Conservation (phyloP, 2,888 invertebrate species). For the Metallyticus violacea region DNA sequence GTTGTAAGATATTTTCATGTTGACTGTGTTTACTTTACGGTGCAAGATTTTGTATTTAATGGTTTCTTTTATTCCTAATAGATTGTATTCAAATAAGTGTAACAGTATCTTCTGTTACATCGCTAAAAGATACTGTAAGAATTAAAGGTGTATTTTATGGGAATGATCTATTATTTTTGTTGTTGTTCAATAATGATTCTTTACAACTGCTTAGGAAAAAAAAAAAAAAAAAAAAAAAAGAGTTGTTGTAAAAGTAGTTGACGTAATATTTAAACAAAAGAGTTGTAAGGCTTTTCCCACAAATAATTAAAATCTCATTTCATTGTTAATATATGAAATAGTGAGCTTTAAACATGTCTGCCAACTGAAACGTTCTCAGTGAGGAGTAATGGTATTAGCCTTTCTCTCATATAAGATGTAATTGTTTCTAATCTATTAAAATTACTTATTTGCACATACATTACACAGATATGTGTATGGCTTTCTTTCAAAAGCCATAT, state of each 20-base stretch:
- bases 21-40: slow-evolving; percentile 8
- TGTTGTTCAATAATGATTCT: slow-evolving; percentile 10
- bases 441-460: neutral
- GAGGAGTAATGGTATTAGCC: neutral
- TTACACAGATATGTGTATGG: neutral
- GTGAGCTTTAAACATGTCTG: slow-evolving; percentile 8
- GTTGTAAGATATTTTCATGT: slow-evolving; percentile 23
- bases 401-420: neutral
- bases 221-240: too few species aligned
- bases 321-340: slow-evolving; percentile 1
- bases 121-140: slow-evolving; percentile 16
- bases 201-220: slow-evolving; percentile 15
- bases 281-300: neutral
- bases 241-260: slow-evolving; percentile 15
- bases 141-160: slow-evolving; percentile 27
- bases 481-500: neutral
- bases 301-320: slow-evolving; percentile 11
- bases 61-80: neutral
- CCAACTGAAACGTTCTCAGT: slow-evolving; percentile 1
- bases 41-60: neutral
- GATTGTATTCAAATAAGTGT: slow-evolving; percentile 9
- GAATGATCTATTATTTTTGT: slow-evolving; percentile 27
- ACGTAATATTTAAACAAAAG: neutral
- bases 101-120: slow-evolving; percentile 16
- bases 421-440: neutral